Conservation (phyloP, 2,113 vertebrate species). For the Speoplatyrhinus poulsoni region DNA sequence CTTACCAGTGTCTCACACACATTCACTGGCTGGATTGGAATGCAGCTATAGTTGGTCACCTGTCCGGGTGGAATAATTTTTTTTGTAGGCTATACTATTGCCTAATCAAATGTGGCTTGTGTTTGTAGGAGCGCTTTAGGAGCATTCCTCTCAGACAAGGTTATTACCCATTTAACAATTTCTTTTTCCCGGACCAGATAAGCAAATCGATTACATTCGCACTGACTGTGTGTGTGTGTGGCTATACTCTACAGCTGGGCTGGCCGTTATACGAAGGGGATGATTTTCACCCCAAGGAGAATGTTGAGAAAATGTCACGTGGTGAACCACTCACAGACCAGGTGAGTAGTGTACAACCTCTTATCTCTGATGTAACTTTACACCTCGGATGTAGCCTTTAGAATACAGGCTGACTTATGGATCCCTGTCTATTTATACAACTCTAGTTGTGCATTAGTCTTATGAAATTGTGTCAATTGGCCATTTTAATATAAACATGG, state of each 20-base stretch:
- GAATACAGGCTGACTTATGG: no score
- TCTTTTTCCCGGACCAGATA: not conserved
- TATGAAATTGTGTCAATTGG: no score
- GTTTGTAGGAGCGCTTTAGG: not conserved
- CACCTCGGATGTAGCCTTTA: no score
- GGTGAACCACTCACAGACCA: constrained; percentile 85
- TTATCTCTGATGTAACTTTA: no score
- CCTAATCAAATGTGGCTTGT: not conserved
- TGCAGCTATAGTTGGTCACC: not conserved
- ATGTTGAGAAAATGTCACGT: constrained; percentile 82
- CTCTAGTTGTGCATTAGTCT: no score
- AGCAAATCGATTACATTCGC: not conserved
- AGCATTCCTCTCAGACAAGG: not conserved
- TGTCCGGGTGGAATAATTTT: not conserved
- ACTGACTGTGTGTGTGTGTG: constrained; percentile 7
- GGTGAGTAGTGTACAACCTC: constrained; percentile 60
- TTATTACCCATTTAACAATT: not conserved
- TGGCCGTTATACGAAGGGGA: constrained; percentile 90
- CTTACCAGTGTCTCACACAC: not conserved
- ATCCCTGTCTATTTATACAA: no score
- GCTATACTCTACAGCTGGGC: constrained; percentile 73
- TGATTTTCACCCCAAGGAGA: constrained; percentile 84
- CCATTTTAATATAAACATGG: no score
- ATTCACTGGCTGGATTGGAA: not conserved
- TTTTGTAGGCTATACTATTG: not conserved